A percentile compares a stretch with the other conserved stretches of the same genome.
Conservation (phyloP, 2,888 invertebrate genomes). For the Meloe dianella region DNA sequence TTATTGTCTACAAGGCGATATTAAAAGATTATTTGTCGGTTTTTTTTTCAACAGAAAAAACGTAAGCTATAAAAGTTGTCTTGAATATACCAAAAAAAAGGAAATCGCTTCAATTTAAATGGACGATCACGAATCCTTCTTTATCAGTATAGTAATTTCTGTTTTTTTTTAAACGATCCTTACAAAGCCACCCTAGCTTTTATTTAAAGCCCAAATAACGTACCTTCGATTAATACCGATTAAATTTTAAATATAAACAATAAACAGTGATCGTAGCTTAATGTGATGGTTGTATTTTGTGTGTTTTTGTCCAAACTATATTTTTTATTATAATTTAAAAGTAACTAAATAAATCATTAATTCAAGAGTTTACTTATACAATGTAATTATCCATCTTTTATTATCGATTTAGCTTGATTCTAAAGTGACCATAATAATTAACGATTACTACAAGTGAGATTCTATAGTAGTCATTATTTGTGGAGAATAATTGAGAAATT, state of each 20-base stretch:
- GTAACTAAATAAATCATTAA: no score
- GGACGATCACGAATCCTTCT: constrained; percentile 26
- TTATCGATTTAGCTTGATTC: no score
- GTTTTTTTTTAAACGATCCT: background rate
- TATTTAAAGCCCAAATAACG: constrained; percentile 15
- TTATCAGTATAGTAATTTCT: constrained; percentile 23
- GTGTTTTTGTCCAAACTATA: no score
- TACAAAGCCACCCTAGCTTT: constrained; percentile 1
- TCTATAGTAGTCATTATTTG: background rate
- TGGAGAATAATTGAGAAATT: constrained; percentile 2
- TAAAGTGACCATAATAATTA: no score
- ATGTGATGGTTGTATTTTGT: no score
- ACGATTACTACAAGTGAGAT: background rate
- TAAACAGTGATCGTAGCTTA: no score
- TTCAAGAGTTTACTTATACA: no score
- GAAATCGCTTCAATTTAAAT: constrained; percentile 29
- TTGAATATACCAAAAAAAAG: constrained; percentile 13
- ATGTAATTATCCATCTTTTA: no score
- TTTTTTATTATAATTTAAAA: no score
- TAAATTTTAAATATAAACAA: no score
- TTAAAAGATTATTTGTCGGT: constrained; percentile 30
- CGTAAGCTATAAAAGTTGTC: constrained; percentile 21
- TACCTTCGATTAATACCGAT: background rate
- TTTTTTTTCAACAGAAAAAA: constrained; percentile 5
- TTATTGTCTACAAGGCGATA: constrained; percentile 8